Evolutionary conservation across 2,888 invertebrate species (phyloP).

Genomic region (Cheilosia soror): DNA sequence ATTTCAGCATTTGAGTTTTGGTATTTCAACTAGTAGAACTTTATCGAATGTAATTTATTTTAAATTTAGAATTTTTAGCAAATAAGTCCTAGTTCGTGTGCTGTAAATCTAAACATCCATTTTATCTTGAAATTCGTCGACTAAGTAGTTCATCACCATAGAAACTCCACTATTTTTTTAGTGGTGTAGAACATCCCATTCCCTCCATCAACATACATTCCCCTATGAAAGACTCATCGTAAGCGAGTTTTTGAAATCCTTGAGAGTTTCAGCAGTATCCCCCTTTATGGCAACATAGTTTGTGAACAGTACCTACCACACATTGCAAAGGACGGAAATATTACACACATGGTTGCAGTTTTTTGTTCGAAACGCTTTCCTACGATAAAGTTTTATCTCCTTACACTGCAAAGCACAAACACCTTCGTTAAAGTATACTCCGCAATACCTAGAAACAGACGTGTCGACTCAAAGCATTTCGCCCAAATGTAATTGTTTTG

Average conservation of each 20-base stretch:
- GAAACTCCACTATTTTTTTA: no score
- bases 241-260: background rate
- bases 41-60: no score
- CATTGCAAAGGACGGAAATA: conserved; percentile 7
- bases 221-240: background rate
- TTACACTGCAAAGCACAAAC: conserved; percentile 36
- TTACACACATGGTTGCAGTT: conserved; percentile 35
- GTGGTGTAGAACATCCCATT: background rate
- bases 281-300: conserved; percentile 3
- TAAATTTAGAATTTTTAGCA: no score
- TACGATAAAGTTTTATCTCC: conserved; percentile 32
- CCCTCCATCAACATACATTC: no score
- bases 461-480: conserved; percentile 54
- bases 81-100: no score
- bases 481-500: conserved; percentile 68
- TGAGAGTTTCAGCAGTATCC: conserved; percentile 12
- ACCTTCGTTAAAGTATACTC: background rate
- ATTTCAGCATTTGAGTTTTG: background rate
- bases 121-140: no score
- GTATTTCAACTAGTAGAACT: no score
- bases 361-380: conserved; percentile 25
- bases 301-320: background rate
- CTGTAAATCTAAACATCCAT: no score
- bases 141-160: no score
- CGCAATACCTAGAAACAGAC: conserved; percentile 46